Conservation (phyloP, 2,113 vertebrate species). For the Vulpes vulpes region DNA sequence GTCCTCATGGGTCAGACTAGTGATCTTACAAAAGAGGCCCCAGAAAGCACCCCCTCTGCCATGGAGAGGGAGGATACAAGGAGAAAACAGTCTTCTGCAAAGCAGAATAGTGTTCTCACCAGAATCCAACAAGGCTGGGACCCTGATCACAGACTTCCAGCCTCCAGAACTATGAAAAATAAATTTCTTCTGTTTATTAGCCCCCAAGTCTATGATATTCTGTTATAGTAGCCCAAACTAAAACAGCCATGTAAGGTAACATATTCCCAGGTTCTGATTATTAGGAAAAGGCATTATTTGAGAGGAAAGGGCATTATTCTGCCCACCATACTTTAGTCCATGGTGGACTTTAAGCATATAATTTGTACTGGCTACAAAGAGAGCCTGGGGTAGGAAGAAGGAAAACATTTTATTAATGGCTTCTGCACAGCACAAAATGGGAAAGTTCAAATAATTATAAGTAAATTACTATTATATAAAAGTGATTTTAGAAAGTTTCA, state of each 20-base stretch:
- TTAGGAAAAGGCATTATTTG: background rate
- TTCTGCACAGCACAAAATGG: background rate
- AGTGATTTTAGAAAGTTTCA: conserved; percentile 32
- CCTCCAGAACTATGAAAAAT: background rate
- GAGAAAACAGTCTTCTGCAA: background rate
- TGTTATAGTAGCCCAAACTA: background rate
- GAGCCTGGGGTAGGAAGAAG: background rate
- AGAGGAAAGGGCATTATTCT: background rate
- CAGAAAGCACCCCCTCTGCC: background rate
- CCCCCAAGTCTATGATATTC: background rate
- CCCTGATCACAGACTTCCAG: background rate
- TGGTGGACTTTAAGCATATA: background rate
- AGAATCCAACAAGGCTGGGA: background rate
- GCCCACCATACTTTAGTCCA: background rate
- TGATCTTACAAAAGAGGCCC: background rate
- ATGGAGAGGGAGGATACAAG: background rate
- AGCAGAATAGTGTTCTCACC: background rate
- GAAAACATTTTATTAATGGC: background rate
- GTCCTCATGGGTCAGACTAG: background rate
- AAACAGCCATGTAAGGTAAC: background rate
- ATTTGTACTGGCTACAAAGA: background rate
- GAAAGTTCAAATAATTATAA: background rate
- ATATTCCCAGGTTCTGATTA: background rate
- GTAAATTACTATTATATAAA: background rate
- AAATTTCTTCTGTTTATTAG: background rate